A percentile compares a stretch with the other conserved stretches of the same genome.
Conservation (phyloP, 2,113 vertebrate species). For the Eclectus roratus region DNA sequence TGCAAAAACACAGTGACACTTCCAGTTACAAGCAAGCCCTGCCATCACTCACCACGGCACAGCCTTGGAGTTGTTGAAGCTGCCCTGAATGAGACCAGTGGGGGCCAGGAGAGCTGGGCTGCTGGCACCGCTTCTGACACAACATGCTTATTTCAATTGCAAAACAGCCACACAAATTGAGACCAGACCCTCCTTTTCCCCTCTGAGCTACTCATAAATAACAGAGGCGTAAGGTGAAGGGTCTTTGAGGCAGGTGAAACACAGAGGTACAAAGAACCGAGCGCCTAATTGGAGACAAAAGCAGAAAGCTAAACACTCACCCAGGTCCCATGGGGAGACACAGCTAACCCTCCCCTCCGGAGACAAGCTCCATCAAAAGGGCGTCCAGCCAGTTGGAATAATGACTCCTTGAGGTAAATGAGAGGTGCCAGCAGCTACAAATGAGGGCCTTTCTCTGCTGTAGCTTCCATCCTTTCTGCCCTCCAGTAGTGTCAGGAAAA, state of each 20-base stretch:
- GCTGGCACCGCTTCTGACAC: not conserved
- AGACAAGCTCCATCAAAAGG: conserved; percentile 5
- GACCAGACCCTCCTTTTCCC: not conserved
- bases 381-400: not conserved
- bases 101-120: not conserved
- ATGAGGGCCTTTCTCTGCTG: not conserved
- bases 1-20: not conserved
- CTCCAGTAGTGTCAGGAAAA: not conserved
- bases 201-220: not conserved
- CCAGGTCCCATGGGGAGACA: not conserved
- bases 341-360: not conserved
- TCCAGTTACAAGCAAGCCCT: not conserved
- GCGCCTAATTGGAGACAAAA: not conserved
- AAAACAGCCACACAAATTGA: conserved; percentile 5
- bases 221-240: not conserved
- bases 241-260: not conserved
- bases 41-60: not conserved
- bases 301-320: not conserved
- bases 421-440: not conserved
- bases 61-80: not conserved
- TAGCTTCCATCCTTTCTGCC: not conserved
- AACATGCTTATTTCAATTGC: not conserved
- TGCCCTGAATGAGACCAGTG: accelerated
- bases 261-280: not conserved
- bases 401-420: not conserved